Evolutionary conservation across 2,888 invertebrate genomes (phyloP).

Genomic region (Diadegma fenestrale): DNA sequence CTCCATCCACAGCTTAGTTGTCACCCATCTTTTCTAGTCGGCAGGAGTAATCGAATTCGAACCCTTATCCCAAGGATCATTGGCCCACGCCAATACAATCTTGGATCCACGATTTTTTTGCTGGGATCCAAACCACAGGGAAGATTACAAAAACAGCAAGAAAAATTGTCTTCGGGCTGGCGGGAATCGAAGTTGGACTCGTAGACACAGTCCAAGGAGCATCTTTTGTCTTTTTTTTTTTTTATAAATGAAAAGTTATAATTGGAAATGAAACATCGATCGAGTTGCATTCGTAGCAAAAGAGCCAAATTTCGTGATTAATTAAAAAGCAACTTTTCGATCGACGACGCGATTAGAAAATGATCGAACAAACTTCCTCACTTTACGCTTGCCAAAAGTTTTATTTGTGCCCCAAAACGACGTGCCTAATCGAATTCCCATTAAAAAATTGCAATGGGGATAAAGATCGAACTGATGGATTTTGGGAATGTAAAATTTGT

Average conservation of each 20-base stretch:
- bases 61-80: neutral
- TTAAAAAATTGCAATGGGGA: no score
- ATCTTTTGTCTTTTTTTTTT: neutral
- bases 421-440: no score
- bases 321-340: neutral
- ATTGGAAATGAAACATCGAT: neutral
- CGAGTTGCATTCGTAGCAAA: neutral
- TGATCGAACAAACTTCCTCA: neutral
- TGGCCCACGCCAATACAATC: neutral
- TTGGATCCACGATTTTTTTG: slow-evolving; percentile 11
- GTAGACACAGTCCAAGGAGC: neutral
- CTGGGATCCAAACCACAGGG: neutral
- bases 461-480: no score
- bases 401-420: no score
- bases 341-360: neutral
- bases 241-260: neutral
- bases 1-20: neutral
- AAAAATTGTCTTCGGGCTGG: neutral
- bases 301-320: neutral
- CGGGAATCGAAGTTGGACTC: neutral
- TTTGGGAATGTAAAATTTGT: no score
- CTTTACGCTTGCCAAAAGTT: no score
- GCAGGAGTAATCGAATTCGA: neutral
- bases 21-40: neutral
- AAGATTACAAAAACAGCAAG: neutral